These are phyloP conservation scores for Herpetotheres cachinnans DNA, from an alignment of 2,113 vertebrate genomes.

Conservation along the genomic window DNA sequence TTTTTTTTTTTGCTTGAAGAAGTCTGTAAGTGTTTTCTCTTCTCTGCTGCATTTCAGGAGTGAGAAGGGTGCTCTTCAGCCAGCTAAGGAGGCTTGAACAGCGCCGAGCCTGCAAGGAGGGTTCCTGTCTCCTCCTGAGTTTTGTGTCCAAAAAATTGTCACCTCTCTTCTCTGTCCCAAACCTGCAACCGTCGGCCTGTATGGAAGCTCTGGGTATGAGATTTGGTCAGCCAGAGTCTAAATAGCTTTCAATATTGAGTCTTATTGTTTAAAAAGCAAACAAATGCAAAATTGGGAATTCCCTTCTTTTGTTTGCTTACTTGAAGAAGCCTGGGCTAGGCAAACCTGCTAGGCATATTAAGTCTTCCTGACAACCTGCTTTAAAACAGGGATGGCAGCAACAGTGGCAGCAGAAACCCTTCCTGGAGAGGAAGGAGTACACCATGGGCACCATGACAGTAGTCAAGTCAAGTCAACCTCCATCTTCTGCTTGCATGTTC, in stretches of 20 bases:
- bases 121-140: neutral
- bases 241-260: neutral
- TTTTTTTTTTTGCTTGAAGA: neutral
- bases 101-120: neutral
- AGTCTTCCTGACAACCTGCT: neutral
- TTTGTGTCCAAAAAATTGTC: neutral
- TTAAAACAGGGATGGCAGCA: neutral
- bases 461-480: neutral
- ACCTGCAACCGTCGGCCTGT: neutral
- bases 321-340: neutral
- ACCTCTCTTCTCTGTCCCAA: neutral
- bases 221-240: neutral
- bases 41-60: neutral
- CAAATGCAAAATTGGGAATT: neutral
- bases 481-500: neutral
- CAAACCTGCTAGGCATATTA: neutral
- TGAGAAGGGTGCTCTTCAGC: neutral
- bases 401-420: neutral
- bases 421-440: neutral
- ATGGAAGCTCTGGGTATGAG: neutral
- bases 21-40: neutral
- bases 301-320: neutral
- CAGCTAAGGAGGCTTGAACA: neutral
- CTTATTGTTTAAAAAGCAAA: neutral
- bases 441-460: rapidly evolving